phyloP scores from a whole-genome alignment of 2,113 vertebrate species.

The Globicephala melas region DNA sequence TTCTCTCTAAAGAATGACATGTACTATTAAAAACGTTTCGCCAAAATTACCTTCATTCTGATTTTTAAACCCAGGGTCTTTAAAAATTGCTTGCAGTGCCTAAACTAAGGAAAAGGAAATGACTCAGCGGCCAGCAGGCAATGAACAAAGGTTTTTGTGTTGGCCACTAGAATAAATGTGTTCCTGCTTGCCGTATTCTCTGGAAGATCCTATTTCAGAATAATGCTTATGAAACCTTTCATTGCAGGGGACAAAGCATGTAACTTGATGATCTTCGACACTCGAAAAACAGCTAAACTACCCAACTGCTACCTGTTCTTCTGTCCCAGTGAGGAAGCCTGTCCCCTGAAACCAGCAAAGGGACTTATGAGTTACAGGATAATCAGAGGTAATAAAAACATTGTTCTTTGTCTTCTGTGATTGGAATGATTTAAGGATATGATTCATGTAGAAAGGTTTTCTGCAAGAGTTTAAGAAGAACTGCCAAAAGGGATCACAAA shows the following conservation, averaged over 20 bases:
- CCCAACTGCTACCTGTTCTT: conserved; percentile 86
- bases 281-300: conserved; percentile 50
- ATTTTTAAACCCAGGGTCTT: neutral
- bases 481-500: neutral
- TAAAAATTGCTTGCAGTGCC: neutral
- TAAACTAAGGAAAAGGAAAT: conserved; percentile 39
- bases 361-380: conserved; percentile 80
- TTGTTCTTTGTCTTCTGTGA: neutral
- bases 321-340: conserved; percentile 81
- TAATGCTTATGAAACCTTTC: conserved; percentile 7
- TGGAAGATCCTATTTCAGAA: neutral
- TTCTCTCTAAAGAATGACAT: conserved; percentile 1
- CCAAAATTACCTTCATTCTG: neutral
- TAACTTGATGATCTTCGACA: conserved; percentile 82
- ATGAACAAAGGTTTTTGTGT: neutral
- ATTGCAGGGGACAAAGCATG: conserved; percentile 80
- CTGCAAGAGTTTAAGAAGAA: neutral
- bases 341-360: conserved; percentile 70
- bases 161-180: neutral
- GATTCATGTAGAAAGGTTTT: neutral
- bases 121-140: neutral
- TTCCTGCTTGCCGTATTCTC: neutral
- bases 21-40: neutral
- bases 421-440: neutral
- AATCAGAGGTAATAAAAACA: conserved; percentile 75